Base-by-base conservation (phyloP, 2,797 vertebrate species). In the Mormyrops attenuatus region DNA sequence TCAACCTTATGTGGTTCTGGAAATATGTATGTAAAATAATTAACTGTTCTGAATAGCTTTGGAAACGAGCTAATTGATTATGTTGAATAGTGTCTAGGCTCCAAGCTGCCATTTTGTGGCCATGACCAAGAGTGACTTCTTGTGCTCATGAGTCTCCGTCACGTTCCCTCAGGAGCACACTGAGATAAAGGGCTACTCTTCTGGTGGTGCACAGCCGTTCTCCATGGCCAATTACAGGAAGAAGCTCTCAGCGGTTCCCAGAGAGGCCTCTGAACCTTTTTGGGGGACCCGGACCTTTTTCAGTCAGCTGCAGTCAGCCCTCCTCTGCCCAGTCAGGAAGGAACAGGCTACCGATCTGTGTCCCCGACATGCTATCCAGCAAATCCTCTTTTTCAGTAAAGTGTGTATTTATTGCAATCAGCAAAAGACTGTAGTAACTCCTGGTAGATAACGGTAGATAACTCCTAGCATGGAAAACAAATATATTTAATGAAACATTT, bases 401-500 rank as follows among this genome's bases (percentile, higher is more conserved):
- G 47, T 85, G 82, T 3, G 41, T 11, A 22, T 85, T 85, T 50
- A 50, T 50, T 47, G 22, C 44, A 85, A 50, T 85, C 44, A 13
- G 80, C 41, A 77, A 38, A 80, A 80, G 47, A 4, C 47, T 11
- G 22, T 22, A 85, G 44, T 50, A 15, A 49, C n/a, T 85, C 47
- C 41, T 49, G 8, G 9, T 44, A 50, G 22, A 26, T 22, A 22
- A 13, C 9, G 26, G 66, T 22, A 73, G 30, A 34, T 26, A 9
- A 34, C n/a, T 49, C 82, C 82, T 49, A 50, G 22, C 73, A 7
- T 44, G 73, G 38, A 85, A 85, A 85, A 50, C 44, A 50, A 22
- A 85, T 84, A 84, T 3, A 85, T 85, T 85, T 85, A 85, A 85
- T 85, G 26, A 50, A 50, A 85, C n/a, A 30, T 50, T 82, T 82